A percentile compares a stretch with the other conserved stretches of the same genome.
Conservation (phyloP, 2,113 vertebrate species). For the Macquaria australasica region DNA sequence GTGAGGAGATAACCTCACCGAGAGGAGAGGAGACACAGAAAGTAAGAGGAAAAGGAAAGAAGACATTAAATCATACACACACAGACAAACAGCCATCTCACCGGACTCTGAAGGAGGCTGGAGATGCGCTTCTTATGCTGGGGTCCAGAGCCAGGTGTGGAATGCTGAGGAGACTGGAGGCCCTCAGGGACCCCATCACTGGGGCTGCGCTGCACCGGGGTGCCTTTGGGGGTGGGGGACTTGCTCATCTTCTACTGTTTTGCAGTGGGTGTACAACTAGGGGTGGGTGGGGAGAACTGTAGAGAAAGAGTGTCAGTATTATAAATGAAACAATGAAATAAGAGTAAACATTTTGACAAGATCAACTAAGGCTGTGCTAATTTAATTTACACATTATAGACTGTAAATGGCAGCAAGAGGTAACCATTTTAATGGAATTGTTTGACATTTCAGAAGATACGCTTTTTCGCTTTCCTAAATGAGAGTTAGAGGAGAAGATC, state of each 20-base stretch:
- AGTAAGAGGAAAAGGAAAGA: slow-evolving; percentile 27
- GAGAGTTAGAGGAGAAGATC: background rate
- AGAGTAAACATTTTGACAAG: background rate
- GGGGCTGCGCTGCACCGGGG: slow-evolving; percentile 85
- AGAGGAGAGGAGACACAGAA: slow-evolving; percentile 70
- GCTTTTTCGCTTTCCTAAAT: background rate
- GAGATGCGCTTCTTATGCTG: slow-evolving; percentile 94
- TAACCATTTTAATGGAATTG: background rate
- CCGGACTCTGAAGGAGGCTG: slow-evolving; percentile 95
- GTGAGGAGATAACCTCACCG: slow-evolving; percentile 71
- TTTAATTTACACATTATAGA: background rate
- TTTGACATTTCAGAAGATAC: background rate
- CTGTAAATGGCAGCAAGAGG: background rate
- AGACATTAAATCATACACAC: slow-evolving; percentile 4
- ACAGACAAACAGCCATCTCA: slow-evolving; percentile 35
- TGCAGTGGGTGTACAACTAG: slow-evolving; percentile 61
- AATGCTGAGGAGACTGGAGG: slow-evolving; percentile 84
- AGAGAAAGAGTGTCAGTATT: slow-evolving; percentile 4
- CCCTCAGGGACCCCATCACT: slow-evolving; percentile 86
- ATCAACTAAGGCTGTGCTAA: background rate
- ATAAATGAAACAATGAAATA: background rate
- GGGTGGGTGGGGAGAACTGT: slow-evolving; percentile 41
- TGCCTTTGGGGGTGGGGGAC: slow-evolving; percentile 85
- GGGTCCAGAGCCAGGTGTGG: slow-evolving; percentile 88
- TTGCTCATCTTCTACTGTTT: slow-evolving; percentile 80